Percentiles rank a stretch among this genome's conserved stretches.
phyloP scores from a whole-genome alignment of 2,888 invertebrate species.

The Diplazon laetatorius region DNA sequence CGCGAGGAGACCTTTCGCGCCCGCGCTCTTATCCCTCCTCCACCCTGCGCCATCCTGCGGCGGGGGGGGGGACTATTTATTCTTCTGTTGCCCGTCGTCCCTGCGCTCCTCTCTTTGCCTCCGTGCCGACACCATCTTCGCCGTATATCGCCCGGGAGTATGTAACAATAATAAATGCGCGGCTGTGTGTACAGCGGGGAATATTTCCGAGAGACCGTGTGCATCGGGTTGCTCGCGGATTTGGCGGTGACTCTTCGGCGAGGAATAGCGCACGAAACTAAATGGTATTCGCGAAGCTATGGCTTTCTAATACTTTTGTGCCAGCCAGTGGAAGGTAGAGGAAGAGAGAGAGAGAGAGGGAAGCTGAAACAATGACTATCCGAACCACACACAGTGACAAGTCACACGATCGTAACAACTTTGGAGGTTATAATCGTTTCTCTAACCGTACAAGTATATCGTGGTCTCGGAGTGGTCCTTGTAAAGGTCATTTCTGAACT shows the following conservation, averaged over 20 bases:
- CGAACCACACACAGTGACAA: slow-evolving; percentile 32
- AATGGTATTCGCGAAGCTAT: slow-evolving; percentile 40
- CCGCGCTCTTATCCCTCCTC: slow-evolving; percentile 70
- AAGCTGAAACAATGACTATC: slow-evolving; percentile 50
- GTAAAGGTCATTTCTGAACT: too few relatives aligned
- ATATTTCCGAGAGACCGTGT: slow-evolving; percentile 44
- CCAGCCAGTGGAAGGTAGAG: slow-evolving; percentile 20
- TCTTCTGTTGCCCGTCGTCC: slow-evolving; percentile 70
- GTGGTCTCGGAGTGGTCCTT: too few relatives aligned
- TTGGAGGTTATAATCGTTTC: slow-evolving; percentile 50
- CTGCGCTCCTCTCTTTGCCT: slow-evolving; percentile 33
- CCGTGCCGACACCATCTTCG: slow-evolving; percentile 54
- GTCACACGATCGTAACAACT: slow-evolving; percentile 55
- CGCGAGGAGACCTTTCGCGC: slow-evolving; percentile 76
- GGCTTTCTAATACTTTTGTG: slow-evolving; percentile 56
- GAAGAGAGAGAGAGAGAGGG: too few relatives aligned
- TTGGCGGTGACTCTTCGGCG: slow-evolving; percentile 52
- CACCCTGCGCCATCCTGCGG: too few relatives aligned
- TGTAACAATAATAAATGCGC: slow-evolving; percentile 73
- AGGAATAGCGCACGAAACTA: slow-evolving; percentile 21
- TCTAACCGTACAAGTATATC: slow-evolving; percentile 3
- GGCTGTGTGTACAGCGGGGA: slow-evolving; percentile 62
- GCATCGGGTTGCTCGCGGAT: slow-evolving; percentile 21
- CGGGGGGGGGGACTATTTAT: slow-evolving; percentile 71
- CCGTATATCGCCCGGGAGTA: slow-evolving; percentile 65